Evolutionary conservation across 2,888 invertebrate genomes (phyloP).

Genomic region (Cerceris ruficornis): DNA sequence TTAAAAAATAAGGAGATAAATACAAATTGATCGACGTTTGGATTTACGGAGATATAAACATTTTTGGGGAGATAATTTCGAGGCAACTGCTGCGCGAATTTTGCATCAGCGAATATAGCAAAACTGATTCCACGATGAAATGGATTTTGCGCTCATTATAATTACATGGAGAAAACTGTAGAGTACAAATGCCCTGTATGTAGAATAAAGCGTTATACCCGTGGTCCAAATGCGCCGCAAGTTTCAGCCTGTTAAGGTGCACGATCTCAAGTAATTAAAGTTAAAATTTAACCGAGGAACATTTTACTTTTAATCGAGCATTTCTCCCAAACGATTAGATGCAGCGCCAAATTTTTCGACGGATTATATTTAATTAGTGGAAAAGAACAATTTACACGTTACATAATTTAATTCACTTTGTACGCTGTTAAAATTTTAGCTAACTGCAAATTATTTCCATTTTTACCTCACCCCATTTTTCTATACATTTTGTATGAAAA

Average conservation of each 20-base stretch:
- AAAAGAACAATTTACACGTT: too few species aligned
- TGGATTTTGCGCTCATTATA: constrained; percentile 27
- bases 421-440: too few species aligned
- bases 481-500: not conserved
- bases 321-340: too few species aligned
- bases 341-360: too few species aligned
- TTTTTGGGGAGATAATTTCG: not conserved
- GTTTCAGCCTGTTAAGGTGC: constrained; percentile 15
- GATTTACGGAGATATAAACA: not conserved
- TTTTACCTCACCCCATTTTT: too few species aligned
- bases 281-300: constrained; percentile 38
- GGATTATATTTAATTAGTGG: too few species aligned
- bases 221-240: constrained; percentile 16
- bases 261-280: constrained; percentile 45
- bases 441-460: too few species aligned
- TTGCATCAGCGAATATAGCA: not conserved
- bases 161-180: constrained; percentile 17
- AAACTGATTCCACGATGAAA: constrained; percentile 31
- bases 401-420: too few species aligned
- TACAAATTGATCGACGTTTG: not conserved
- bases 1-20: not conserved
- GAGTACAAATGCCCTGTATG: not conserved
- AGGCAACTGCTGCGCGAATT: constrained; percentile 1
- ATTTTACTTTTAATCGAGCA: not conserved
- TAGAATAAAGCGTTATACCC: constrained; percentile 13